phyloP scores from a whole-genome alignment of 64 coral and sea anemone species.

The Porites australiensis region DNA sequence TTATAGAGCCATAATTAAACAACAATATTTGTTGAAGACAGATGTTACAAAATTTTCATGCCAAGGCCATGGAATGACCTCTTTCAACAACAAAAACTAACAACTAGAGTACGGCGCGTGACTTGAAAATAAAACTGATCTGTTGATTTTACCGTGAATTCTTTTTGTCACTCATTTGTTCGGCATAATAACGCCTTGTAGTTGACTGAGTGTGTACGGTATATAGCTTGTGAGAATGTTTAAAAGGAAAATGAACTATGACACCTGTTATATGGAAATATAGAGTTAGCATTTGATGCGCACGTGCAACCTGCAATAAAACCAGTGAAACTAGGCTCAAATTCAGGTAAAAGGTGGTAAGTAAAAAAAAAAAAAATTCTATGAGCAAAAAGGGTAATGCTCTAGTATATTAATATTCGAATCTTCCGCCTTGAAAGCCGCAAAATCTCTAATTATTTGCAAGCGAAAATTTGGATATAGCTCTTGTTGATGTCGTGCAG shows the following conservation, averaged over 20 bases:
- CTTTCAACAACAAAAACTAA: too few relatives aligned
- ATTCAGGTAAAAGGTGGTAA: not conserved
- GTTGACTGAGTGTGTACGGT: not conserved
- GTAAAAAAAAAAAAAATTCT: not conserved
- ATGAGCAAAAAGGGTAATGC: not conserved
- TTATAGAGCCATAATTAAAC: not conserved
- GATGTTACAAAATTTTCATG: too few relatives aligned
- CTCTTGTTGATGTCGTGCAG: not conserved
- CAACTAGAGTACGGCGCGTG: not conserved
- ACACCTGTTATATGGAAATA: slow-evolving; percentile 20
- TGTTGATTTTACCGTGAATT: not conserved
- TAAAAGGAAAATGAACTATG: not conserved
- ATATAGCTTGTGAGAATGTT: not conserved
- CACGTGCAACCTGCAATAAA: slow-evolving; percentile 15
- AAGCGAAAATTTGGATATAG: slow-evolving; percentile 8
- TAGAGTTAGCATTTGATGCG: slow-evolving; percentile 13
- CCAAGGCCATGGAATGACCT: not conserved
- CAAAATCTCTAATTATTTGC: slow-evolving; percentile 15
- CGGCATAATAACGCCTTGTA: not conserved
- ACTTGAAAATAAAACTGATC: not conserved
- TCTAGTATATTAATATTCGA: not conserved
- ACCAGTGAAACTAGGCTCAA: not conserved
- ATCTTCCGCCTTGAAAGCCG: not conserved
- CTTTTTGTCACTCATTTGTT: not conserved
- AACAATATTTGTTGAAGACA: not conserved